phyloP scores from a whole-genome alignment of 2,113 vertebrate genomes.

The Limnothrissa miodon region DNA sequence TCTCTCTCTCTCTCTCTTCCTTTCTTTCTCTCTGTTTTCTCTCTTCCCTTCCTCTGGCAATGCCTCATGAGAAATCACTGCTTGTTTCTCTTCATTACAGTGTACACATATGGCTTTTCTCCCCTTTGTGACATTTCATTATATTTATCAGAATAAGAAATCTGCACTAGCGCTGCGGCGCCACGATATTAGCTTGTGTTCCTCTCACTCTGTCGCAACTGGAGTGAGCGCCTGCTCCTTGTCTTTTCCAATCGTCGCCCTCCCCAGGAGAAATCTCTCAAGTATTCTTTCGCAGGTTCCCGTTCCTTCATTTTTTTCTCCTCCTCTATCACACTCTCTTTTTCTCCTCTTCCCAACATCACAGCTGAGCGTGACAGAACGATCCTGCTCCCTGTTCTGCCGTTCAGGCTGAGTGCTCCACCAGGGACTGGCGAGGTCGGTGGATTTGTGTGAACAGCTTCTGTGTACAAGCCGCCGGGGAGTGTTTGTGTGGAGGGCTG shows the following conservation, averaged over 20 bases:
- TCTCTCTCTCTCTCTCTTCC: neutral
- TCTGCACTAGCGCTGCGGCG: constrained; percentile 17
- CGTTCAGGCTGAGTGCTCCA: neutral
- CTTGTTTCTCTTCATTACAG: constrained; percentile 33
- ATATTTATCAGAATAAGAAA: constrained; percentile 34
- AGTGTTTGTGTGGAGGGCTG: neutral
- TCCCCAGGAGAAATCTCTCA: constrained; percentile 21
- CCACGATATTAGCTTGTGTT: constrained; percentile 27
- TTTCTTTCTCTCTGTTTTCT: constrained; percentile 17
- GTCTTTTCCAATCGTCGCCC: neutral
- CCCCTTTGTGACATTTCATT: constrained; percentile 39
- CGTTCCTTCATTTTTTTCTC: neutral
- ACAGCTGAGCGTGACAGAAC: neutral
- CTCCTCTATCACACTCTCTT: no score
- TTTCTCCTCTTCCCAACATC: neutral
- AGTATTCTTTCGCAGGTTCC: constrained; percentile 11
- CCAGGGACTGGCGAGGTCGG: neutral
- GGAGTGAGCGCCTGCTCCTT: neutral
- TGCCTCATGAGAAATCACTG: constrained; percentile 36
- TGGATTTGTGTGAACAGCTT: constrained; percentile 6
- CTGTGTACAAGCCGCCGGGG: neutral
- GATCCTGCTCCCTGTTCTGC: neutral
- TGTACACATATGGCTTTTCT: constrained; percentile 29
- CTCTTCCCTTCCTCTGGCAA: neutral
- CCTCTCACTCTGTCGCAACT: neutral